phyloP scores from a whole-genome alignment of 2,888 invertebrate species.

The Urechis unicinctus region DNA sequence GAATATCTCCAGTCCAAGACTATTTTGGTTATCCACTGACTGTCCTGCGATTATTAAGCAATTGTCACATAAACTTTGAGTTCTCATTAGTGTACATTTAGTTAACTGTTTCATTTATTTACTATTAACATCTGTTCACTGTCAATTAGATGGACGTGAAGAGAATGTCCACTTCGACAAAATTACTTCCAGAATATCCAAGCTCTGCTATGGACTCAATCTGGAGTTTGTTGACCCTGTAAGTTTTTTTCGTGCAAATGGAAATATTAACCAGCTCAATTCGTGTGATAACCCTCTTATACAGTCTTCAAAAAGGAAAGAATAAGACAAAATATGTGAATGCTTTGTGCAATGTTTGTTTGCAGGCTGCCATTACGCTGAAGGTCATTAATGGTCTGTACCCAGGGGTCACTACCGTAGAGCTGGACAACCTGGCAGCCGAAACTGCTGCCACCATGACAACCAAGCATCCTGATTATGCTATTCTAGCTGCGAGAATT shows the following conservation, averaged over 20 bases:
- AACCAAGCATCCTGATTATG: slow-evolving; percentile 95
- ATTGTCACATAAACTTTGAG: too few relatives aligned
- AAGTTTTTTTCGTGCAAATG: slow-evolving; percentile 25
- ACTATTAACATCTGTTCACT: too few relatives aligned
- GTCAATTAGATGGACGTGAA: slow-evolving; percentile 83
- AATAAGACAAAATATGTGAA: background rate
- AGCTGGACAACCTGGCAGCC: slow-evolving; percentile 94
- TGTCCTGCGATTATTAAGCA: too few relatives aligned
- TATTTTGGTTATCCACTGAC: too few relatives aligned
- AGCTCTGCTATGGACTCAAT: slow-evolving; percentile 90
- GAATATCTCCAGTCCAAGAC: too few relatives aligned
- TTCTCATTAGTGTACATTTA: too few relatives aligned
- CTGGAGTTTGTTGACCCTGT: slow-evolving; percentile 96
- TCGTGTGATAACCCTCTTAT: background rate
- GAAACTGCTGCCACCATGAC: slow-evolving; percentile 99
- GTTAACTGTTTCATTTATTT: too few relatives aligned
- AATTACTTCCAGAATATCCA: slow-evolving; percentile 91
- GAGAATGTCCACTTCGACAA: slow-evolving; percentile 95
- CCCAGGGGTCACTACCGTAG: slow-evolving; percentile 92
- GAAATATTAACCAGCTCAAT: background rate
- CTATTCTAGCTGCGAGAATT: slow-evolving; percentile 64
- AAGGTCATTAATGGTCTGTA: slow-evolving; percentile 94
- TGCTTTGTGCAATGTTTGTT: slow-evolving; percentile 6
- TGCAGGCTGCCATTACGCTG: slow-evolving; percentile 50
- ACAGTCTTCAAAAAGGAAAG: background rate